Evolutionary conservation across 2,888 invertebrate genomes (phyloP).

Genomic region (Oegoconia quadripuncta): DNA sequence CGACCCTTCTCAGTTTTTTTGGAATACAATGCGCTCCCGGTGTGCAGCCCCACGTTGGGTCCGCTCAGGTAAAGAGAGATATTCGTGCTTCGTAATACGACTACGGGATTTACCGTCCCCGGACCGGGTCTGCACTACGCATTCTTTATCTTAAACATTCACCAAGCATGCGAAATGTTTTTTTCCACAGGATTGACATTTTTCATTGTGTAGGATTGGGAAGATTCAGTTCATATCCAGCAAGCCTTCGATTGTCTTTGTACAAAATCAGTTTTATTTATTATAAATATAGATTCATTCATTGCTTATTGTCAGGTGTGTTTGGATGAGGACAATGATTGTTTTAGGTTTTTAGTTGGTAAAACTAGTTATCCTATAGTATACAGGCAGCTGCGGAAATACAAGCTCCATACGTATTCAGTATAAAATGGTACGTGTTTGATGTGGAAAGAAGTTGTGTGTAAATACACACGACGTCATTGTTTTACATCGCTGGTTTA

Average conservation of each 20-base stretch:
- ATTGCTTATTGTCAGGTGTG: neutral
- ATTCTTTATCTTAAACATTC: conserved; percentile 41
- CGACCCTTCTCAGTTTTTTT: conserved; percentile 74
- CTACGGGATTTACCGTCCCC: conserved; percentile 51
- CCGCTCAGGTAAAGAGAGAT: conserved; percentile 59
- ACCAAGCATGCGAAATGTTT: conserved; percentile 26
- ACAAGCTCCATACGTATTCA: too few relatives aligned
- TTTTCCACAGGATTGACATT: neutral
- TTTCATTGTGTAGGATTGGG: too few relatives aligned
- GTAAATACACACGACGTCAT: conserved; percentile 28
- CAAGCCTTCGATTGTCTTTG: too few relatives aligned
- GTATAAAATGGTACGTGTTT: too few relatives aligned
- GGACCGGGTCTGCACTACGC: conserved; percentile 33
- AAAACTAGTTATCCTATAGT: conserved; percentile 22
- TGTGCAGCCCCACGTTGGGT: conserved; percentile 50
- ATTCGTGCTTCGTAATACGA: conserved; percentile 44
- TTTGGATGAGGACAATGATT: neutral
- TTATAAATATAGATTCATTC: too few relatives aligned
- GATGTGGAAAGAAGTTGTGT: conserved; percentile 32
- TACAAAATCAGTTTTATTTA: too few relatives aligned
- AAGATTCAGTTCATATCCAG: too few relatives aligned
- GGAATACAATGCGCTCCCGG: conserved; percentile 57
- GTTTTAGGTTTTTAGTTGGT: neutral
- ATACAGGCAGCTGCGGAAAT: conserved; percentile 48
- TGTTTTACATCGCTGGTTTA: conserved; percentile 48